phyloP scores from a whole-genome alignment of 2,113 vertebrate genomes.

The Chaetops frenatus region DNA sequence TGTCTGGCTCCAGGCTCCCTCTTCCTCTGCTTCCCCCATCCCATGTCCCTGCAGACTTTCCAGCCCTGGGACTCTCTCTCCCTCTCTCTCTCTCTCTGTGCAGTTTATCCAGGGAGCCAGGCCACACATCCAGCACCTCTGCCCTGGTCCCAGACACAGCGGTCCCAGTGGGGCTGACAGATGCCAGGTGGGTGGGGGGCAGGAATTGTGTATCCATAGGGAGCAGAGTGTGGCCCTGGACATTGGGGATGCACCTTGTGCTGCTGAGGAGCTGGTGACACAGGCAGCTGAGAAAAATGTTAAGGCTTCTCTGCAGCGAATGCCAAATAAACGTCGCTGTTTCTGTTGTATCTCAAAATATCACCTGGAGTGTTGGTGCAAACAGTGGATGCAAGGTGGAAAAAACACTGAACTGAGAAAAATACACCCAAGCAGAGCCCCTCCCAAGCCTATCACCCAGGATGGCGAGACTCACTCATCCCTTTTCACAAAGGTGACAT shows the following conservation, averaged over 20 bases:
- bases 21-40: neutral
- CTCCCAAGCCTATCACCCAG: neutral
- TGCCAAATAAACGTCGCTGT: neutral
- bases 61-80: neutral
- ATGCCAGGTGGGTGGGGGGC: neutral
- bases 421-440: neutral
- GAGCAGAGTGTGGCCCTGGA: neutral
- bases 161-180: rapidly evolving
- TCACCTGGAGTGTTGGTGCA: neutral
- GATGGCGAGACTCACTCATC: rapidly evolving
- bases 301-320: neutral
- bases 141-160: neutral
- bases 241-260: neutral
- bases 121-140: neutral
- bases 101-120: neutral
- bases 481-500: neutral
- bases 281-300: neutral
- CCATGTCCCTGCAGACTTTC: neutral
- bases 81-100: neutral
- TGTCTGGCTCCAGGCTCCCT: neutral
- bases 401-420: neutral
- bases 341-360: neutral
- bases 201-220: neutral
- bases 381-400: neutral
- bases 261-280: neutral